Conservation (phyloP, 2,888 invertebrate genomes). For the Noctua janthe region DNA sequence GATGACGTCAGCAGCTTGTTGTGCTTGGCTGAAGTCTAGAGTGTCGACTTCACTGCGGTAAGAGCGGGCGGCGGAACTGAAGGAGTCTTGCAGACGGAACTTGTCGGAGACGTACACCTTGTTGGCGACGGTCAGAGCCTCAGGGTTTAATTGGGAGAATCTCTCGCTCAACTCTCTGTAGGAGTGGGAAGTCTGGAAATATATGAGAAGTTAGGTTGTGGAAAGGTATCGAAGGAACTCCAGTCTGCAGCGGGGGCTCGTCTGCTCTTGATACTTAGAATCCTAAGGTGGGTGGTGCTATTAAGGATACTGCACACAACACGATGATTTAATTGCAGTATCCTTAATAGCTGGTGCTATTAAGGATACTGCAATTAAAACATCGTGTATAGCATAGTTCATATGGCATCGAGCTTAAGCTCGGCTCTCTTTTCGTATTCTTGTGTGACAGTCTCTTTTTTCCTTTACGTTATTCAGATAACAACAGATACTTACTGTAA, state of each 20-base stretch:
- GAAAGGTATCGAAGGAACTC: not conserved
- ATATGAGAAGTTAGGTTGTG: constrained; percentile 2
- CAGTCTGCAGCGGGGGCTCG: not conserved
- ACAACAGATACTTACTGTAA: not conserved
- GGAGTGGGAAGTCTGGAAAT: constrained; percentile 67
- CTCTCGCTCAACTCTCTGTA: constrained; percentile 68
- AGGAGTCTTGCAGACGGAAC: constrained; percentile 64
- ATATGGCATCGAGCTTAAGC: not conserved
- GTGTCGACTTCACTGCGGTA: constrained; percentile 72
- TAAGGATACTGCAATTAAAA: not conserved
- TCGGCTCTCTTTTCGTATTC: not conserved
- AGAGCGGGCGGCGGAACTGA: constrained; percentile 59
- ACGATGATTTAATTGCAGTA: too few relatives aligned
- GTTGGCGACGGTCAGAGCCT: constrained; percentile 74
- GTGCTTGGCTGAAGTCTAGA: constrained; percentile 68
- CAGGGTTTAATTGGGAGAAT: constrained; percentile 70
- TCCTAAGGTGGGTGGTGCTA: not conserved
- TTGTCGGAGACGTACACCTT: constrained; percentile 73
- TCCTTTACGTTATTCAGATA: not conserved
- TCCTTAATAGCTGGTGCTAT: too few relatives aligned
- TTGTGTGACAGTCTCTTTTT: not conserved
- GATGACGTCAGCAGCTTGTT: constrained; percentile 68
- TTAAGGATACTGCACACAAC: not conserved
- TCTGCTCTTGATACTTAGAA: not conserved
- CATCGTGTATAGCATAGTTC: too few relatives aligned